Base-by-base conservation (phyloP, 1,140 invertebrate genomes). In the Dolichoris vasculosae region DNA sequence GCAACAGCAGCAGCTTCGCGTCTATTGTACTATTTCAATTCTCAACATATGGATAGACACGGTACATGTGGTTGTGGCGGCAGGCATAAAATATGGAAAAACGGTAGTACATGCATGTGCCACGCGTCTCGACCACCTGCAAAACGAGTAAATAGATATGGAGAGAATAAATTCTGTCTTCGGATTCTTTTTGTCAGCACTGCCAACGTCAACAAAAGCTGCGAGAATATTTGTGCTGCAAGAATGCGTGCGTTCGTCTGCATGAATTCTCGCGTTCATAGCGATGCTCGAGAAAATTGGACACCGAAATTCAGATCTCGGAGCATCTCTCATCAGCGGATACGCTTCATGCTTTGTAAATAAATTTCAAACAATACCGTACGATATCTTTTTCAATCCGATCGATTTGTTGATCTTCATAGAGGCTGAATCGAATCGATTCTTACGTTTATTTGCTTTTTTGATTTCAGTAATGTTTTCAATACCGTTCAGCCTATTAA, bases 11-110 rank as follows among this genome's bases (percentile, higher is more conserved):
- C 40, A 20, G 46, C 46, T 55, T 40, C 81, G n/a, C 30, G 59
- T 80, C 77, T 73, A 80, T 80, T 85, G 77, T 85, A 77, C 77
- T 80, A 85, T 85, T 85, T 85, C 64, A 85, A 85, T 75, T 73
- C 77, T 38, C 23, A 71, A 63, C 38, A 38, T 85, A 80, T 80
- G 63, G 63, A 85, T 85, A 85, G 83, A 84, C 76, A 59, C 26
- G 63, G 43, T 23, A 43, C 38, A 64, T 43, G 26, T 35, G 79
- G 79, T 43, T 35, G 38, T 59, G 55, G 40, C 38, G 59, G 63
- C 40, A 43, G 75, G 76, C 67, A 85, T 85, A 85, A 85, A 80
- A 85, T 85, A 81, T 81, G 84, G 69, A 64, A 35, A 85, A 79
- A 80, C 51, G 75, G 23, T 85, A 23, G 76, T 85, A 38, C n/a